A percentile compares a stretch with the other conserved stretches of the same genome.
These are phyloP conservation scores for Reinhardtius hippoglossoides DNA, from an alignment of 2,113 vertebrate species.

Conservation along the genomic window DNA sequence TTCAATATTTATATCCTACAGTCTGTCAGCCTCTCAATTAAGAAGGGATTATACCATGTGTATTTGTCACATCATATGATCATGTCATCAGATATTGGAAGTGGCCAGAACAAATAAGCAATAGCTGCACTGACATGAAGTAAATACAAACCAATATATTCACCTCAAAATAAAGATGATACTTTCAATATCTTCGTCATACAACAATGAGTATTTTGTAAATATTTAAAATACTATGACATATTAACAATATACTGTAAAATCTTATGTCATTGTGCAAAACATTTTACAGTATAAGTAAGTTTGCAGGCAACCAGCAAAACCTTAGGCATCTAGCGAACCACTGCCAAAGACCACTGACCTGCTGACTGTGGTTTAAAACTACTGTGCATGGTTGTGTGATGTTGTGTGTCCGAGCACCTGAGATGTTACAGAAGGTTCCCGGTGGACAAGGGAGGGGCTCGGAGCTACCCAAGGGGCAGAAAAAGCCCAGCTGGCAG, in stretches of 20 bases:
- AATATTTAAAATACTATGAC: neutral
- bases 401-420: slow-evolving; percentile 65
- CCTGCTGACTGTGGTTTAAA: too few species aligned
- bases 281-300: neutral
- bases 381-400: neutral
- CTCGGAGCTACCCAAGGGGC: slow-evolving; percentile 88
- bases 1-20: neutral
- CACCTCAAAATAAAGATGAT: neutral
- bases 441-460: slow-evolving; percentile 86
- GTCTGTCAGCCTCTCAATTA: neutral
- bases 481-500: slow-evolving; percentile 89
- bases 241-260: neutral
- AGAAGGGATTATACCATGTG: neutral
- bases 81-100: neutral
- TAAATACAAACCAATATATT: neutral
- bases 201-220: neutral
- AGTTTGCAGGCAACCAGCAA: neutral
- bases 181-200: neutral
- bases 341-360: too few species aligned
- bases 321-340: neutral
- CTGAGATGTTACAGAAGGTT: slow-evolving; percentile 88
- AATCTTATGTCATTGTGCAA: neutral
- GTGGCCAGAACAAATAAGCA: neutral
- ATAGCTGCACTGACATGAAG: neutral
- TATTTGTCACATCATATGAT: neutral